Conservation (phyloP, 1,140 invertebrate genomes). For the Orius laevigatus region DNA sequence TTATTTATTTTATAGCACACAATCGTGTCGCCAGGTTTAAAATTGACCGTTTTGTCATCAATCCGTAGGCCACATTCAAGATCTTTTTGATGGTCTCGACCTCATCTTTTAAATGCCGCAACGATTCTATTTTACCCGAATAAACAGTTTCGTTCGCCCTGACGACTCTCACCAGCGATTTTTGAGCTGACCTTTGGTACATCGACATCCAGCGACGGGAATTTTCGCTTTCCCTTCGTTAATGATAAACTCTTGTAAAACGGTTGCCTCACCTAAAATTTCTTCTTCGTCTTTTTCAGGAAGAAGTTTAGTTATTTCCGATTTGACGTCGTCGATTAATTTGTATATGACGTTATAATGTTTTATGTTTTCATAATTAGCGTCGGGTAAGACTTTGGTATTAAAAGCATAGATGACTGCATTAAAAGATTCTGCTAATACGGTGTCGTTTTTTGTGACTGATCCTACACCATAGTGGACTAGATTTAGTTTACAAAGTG, state of each 20-base stretch:
- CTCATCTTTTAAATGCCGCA: constrained; percentile 81
- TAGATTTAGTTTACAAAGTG: constrained; percentile 60
- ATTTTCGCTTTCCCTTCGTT: constrained; percentile 64
- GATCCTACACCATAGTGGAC: constrained; percentile 81
- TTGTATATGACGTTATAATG: constrained; percentile 82
- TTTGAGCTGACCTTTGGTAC: constrained; percentile 61
- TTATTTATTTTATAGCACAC: constrained; percentile 54
- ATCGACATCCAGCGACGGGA: constrained; percentile 75
- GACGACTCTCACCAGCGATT: constrained; percentile 48
- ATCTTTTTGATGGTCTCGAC: constrained; percentile 67
- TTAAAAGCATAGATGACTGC: constrained; percentile 82
- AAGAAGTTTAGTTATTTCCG: constrained; percentile 55
- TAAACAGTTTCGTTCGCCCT: constrained; percentile 53
- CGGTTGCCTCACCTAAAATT: constrained; percentile 64
- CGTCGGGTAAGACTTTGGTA: constrained; percentile 36
- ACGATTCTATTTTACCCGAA: constrained; percentile 46
- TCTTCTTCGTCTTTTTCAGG: constrained; percentile 58
- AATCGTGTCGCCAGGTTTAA: constrained; percentile 60
- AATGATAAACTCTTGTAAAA: constrained; percentile 69
- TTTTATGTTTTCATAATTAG: constrained; percentile 38
- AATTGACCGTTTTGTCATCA: constrained; percentile 39
- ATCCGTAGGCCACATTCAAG: constrained; percentile 77
- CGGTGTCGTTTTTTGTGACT: constrained; percentile 66
- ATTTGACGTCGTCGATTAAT: constrained; percentile 73
- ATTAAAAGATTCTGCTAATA: constrained; percentile 69